A percentile compares a stretch with the other conserved stretches of the same genome.
These are phyloP conservation scores for Etheostoma spectabile DNA, from an alignment of 2,113 vertebrate species.

Conservation along the genomic window DNA sequence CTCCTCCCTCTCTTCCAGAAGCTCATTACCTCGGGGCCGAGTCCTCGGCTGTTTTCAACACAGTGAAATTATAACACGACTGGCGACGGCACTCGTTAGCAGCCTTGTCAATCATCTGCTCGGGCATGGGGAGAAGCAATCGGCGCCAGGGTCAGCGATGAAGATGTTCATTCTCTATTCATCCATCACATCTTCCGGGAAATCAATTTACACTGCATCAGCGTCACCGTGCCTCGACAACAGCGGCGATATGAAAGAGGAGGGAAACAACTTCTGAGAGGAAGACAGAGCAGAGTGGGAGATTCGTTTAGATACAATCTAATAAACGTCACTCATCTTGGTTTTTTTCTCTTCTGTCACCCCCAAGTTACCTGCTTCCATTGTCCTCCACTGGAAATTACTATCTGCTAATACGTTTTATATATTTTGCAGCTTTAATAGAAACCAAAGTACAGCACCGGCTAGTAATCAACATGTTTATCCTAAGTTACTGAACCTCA, in stretches of 20 bases:
- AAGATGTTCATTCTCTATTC: conserved; percentile 83
- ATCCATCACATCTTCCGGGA: conserved; percentile 85
- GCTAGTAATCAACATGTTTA: conserved; percentile 16
- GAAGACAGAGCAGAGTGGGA: conserved; percentile 53
- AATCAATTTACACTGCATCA: conserved; percentile 85
- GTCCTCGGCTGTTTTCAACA: conserved; percentile 69
- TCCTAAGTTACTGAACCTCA: conserved; percentile 6
- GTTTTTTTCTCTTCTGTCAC: conserved; percentile 22
- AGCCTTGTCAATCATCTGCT: conserved; percentile 81
- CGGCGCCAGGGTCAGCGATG: conserved; percentile 80
- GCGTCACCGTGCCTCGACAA: conserved; percentile 71
- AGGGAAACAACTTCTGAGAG: conserved; percentile 61
- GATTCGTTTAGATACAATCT: conserved; percentile 71
- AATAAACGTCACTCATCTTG: conserved; percentile 77
- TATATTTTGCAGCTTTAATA: conserved; percentile 26
- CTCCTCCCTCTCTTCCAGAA: conserved; percentile 43
- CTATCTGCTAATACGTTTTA: conserved; percentile 44
- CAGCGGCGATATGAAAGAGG: conserved; percentile 70
- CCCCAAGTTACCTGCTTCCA: conserved; percentile 42
- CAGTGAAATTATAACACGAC: conserved; percentile 84
- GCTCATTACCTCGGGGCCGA: conserved; percentile 79
- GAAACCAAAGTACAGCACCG: conserved; percentile 1
- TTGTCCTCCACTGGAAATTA: conserved; percentile 46
- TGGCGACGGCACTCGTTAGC: conserved; percentile 85
- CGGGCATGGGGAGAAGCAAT: conserved; percentile 78